A percentile compares a stretch with the other conserved stretches of the same genome.
phyloP scores from a whole-genome alignment of 2,888 invertebrate genomes.

The Napeogenes sylphis region DNA sequence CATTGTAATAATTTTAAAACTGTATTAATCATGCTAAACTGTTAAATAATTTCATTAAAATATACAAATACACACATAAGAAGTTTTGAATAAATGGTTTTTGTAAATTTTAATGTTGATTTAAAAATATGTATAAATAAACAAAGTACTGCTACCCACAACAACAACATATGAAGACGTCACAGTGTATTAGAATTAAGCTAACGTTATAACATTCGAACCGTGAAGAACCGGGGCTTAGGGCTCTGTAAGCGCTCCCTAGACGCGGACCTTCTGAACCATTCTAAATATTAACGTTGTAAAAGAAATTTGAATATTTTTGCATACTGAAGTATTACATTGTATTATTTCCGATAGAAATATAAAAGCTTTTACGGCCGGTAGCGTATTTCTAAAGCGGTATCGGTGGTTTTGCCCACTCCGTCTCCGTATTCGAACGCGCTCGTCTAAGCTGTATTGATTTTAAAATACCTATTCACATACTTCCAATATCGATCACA shows the following conservation, averaged over 20 bases:
- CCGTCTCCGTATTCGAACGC: conserved; percentile 44
- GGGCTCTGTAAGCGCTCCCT: conserved; percentile 50
- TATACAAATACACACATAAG: no score
- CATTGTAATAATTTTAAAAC: no score
- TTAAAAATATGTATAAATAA: not conserved
- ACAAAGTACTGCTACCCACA: conserved; percentile 10
- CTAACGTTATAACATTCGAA: conserved; percentile 45
- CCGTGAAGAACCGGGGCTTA: conserved; percentile 66
- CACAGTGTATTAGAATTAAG: conserved; percentile 55
- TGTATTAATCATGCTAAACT: no score
- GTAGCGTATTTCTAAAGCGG: conserved; percentile 63
- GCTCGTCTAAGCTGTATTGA: conserved; percentile 61
- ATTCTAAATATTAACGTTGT: conserved; percentile 58
- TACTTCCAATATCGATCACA: conserved; percentile 23
- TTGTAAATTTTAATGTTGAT: not conserved
- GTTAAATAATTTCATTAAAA: no score
- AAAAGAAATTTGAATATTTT: conserved; percentile 74
- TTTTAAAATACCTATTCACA: conserved; percentile 41
- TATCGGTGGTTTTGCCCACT: conserved; percentile 54
- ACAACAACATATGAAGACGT: conserved; percentile 38
- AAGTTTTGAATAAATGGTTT: not conserved
- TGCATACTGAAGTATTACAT: conserved; percentile 69
- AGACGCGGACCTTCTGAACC: conserved; percentile 36
- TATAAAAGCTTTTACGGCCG: conserved; percentile 75
- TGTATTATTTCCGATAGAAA: conserved; percentile 71